Evolutionary conservation across 2,113 vertebrate genomes (phyloP).

Genomic region (Eretmochelys imbricata): DNA sequence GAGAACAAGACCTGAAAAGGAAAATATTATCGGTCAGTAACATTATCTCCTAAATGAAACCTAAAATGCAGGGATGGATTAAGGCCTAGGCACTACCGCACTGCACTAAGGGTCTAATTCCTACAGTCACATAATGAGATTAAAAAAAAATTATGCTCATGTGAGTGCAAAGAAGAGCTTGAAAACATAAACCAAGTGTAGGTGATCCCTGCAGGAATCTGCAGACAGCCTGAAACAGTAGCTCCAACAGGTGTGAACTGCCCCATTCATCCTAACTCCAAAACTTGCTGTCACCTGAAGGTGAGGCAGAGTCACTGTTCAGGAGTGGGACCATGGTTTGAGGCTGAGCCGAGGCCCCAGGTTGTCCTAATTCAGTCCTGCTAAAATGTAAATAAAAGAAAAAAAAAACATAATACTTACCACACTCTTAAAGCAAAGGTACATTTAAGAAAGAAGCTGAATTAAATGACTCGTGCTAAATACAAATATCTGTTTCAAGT

Average conservation of each 20-base stretch:
- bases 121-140: background rate
- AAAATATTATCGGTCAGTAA: background rate
- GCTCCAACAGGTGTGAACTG: background rate
- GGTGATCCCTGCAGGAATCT: background rate
- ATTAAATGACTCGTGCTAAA: background rate
- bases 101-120: background rate
- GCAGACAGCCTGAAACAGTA: background rate
- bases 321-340: background rate
- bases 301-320: background rate
- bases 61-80: background rate
- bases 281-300: background rate
- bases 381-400: background rate
- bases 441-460: background rate
- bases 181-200: background rate
- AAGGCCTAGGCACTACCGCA: background rate
- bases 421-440: background rate
- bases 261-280: background rate
- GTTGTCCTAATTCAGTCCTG: background rate
- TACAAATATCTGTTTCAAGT: background rate
- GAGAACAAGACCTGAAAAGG: constrained; percentile 2
- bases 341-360: background rate
- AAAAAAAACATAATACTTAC: background rate
- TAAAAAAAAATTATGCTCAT: background rate
- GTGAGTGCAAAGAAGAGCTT: background rate
- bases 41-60: background rate